Evolutionary conservation across 2,888 invertebrate species (phyloP).

Genomic region (Furcula furcula): DNA sequence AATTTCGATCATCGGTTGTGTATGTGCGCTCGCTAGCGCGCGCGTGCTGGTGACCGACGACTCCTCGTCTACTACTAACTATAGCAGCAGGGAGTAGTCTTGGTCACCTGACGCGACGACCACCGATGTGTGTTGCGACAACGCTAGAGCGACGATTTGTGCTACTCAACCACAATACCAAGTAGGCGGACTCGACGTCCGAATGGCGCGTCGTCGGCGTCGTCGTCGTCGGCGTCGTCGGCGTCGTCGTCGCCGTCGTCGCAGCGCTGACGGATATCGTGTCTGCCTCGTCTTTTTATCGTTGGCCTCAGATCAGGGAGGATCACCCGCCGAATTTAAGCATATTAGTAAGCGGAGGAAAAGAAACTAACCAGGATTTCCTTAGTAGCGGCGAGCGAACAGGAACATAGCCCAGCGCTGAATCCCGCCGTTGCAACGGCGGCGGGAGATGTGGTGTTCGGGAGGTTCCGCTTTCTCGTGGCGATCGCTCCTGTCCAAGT

Average conservation of each 20-base stretch:
- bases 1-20: neutral
- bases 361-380: conserved; percentile 79
- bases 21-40: conserved; percentile 2
- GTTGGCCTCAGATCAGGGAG: conserved; percentile 59
- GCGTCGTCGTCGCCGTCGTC: conserved; percentile 9
- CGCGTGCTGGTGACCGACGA: neutral
- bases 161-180: too few species aligned
- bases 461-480: conserved; percentile 58
- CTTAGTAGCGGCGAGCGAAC: conserved; percentile 62
- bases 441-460: conserved; percentile 80
- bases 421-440: conserved; percentile 42
- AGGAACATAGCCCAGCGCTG: too few species aligned
- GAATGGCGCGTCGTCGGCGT: conserved; percentile 32
- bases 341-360: conserved; percentile 87
- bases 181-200: conserved; percentile 23
- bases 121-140: too few species aligned
- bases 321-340: conserved; percentile 81
- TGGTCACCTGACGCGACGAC: too few species aligned
- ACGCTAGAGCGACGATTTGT: too few species aligned
- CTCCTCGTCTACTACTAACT: too few species aligned
- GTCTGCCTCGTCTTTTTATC: conserved; percentile 30
- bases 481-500: conserved; percentile 59
- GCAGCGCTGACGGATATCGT: conserved; percentile 30
- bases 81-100: too few species aligned
- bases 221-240: conserved; percentile 10